Conservation (phyloP, 1,140 invertebrate genomes). For the Cotesia typhae region DNA sequence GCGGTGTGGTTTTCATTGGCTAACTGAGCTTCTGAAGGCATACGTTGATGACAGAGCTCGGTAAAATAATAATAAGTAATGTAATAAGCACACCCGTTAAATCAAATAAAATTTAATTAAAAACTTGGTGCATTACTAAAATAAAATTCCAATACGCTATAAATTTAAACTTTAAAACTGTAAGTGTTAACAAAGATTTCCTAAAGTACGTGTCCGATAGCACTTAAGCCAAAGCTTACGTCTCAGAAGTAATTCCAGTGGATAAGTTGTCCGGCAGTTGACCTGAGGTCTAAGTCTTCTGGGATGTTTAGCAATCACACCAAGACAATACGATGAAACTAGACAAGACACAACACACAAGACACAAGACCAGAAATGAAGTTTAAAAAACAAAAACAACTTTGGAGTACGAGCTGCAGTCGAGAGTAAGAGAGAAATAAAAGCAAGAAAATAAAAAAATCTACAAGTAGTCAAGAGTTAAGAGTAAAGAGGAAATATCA, state of each 20-base stretch:
- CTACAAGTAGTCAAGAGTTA: no score
- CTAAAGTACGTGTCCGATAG: background rate
- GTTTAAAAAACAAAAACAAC: background rate
- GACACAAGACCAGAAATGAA: background rate
- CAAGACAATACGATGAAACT: background rate
- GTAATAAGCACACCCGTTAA: background rate
- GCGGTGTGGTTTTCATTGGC: conserved; percentile 15
- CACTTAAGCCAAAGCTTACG: background rate
- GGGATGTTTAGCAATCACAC: background rate
- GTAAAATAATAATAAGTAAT: conserved; percentile 17
- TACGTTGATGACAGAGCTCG: conserved; percentile 1
- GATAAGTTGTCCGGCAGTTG: background rate
- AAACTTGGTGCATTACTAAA: no score
- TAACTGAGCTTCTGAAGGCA: background rate
- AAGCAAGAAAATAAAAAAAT: no score
- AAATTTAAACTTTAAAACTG: no score
- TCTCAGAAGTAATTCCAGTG: conserved; percentile 8
- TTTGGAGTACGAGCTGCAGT: no score
- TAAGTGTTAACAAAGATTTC: no score
- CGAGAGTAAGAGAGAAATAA: no score
- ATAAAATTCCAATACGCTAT: no score
- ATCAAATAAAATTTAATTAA: background rate
- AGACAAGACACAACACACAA: background rate
- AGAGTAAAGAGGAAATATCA: conserved; percentile 2
- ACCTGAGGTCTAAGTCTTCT: background rate